These are phyloP conservation scores for Coracopsis vasa DNA, from an alignment of 2,113 vertebrate genomes.

Conservation along the genomic window DNA sequence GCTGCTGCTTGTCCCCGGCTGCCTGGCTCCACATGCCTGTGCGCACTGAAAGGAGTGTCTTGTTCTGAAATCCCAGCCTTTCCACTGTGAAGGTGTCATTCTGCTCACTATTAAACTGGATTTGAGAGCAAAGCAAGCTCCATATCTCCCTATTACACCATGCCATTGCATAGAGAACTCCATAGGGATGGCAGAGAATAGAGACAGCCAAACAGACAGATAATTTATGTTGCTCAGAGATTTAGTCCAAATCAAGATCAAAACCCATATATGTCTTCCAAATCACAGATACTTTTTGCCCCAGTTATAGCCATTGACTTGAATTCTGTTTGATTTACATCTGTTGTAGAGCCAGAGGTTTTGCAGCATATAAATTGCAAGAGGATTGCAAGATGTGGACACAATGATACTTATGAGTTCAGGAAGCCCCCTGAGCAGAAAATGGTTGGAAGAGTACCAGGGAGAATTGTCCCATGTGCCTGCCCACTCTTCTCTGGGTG, in stretches of 20 bases:
- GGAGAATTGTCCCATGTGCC: not conserved
- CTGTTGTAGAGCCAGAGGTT: not conserved
- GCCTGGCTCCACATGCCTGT: not conserved
- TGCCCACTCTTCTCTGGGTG: not conserved
- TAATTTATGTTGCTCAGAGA: conserved; percentile 19
- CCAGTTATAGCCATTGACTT: conserved; percentile 3
- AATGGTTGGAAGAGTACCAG: not conserved
- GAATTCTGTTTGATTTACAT: conserved; percentile 31
- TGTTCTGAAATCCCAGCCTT: not conserved
- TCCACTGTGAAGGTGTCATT: not conserved
- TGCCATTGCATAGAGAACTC: not conserved
- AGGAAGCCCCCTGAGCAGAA: not conserved
- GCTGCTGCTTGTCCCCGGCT: not conserved
- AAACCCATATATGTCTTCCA: conserved; percentile 12
- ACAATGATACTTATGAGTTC: not conserved
- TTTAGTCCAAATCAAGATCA: conserved; percentile 44
- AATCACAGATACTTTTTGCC: not conserved
- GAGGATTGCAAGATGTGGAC: not conserved
- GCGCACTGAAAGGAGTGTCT: not conserved
- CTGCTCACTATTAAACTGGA: not conserved
- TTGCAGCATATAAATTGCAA: conserved; percentile 1
- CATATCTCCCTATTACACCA: not conserved
- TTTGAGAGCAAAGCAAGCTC: not conserved
- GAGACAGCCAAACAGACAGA: not conserved
- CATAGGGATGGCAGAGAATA: not conserved